A percentile compares a stretch with the other conserved stretches of the same genome.
Evolutionary conservation across 2,797 vertebrate genomes (phyloP).

Genomic region (Benthosema pterotum): DNA sequence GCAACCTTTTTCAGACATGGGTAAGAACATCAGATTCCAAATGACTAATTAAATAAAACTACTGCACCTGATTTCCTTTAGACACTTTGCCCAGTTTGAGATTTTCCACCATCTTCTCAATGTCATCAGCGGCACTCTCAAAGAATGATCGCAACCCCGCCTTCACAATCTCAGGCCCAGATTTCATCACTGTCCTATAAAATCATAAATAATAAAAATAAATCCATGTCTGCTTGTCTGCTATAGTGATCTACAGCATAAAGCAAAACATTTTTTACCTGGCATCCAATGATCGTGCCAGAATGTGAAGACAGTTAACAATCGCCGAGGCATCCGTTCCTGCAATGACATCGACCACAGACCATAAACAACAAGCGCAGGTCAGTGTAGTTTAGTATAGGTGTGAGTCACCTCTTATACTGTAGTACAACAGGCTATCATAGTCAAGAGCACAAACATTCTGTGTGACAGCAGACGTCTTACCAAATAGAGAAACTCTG

Average conservation of each 20-base stretch:
- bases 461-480: constrained; percentile 60
- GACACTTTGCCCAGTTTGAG: constrained; percentile 93
- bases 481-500: constrained; percentile 95
- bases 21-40: not conserved
- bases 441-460: constrained; percentile 18
- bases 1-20: too few relatives aligned
- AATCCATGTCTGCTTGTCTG: too few relatives aligned
- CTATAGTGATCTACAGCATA: not conserved
- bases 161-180: constrained; percentile 94
- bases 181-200: constrained; percentile 94
- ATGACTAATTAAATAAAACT: not conserved
- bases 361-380: not conserved
- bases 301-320: constrained; percentile 94
- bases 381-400: not conserved
- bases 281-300: constrained; percentile 92
- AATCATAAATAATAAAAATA: not conserved
- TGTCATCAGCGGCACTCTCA: constrained; percentile 93
- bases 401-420: not conserved
- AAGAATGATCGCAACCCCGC: constrained; percentile 93
- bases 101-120: constrained; percentile 97
- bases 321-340: constrained; percentile 91
- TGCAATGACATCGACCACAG: constrained; percentile 56
- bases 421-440: not conserved
- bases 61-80: constrained; percentile 84
- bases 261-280: constrained; percentile 82